A percentile compares a stretch with the other conserved stretches of the same genome.
phyloP scores from a whole-genome alignment of 1,140 invertebrate genomes.

The Globodera ellingtonae region DNA sequence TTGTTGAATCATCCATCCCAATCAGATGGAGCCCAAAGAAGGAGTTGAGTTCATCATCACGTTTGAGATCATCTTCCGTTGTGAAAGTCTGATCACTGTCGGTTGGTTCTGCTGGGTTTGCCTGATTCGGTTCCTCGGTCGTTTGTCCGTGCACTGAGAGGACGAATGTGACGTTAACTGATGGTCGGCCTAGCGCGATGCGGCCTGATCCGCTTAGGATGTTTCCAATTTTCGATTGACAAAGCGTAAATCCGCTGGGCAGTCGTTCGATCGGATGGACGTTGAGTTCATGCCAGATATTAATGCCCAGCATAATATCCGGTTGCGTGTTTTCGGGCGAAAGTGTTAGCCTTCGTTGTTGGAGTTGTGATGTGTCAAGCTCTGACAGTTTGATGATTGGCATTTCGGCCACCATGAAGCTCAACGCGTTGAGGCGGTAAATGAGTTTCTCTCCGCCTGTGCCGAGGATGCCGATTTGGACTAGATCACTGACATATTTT shows the following conservation, averaged over 20 bases:
- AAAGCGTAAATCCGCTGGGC: constrained; percentile 3
- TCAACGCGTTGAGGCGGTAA: not conserved
- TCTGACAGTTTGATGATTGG: not conserved
- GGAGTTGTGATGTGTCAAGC: not conserved
- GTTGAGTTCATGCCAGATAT: constrained; percentile 1
- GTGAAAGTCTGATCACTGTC: too few species aligned
- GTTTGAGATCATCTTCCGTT: not conserved
- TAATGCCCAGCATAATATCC: constrained; percentile 5
- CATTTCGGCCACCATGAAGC: not conserved
- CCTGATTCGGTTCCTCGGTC: too few species aligned
- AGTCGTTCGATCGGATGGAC: not conserved
- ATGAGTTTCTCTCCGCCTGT: not conserved
- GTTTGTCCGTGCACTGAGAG: too few species aligned
- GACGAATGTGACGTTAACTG: not conserved
- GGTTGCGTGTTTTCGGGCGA: not conserved
- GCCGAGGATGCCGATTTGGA: not conserved
- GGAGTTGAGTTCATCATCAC: not conserved
- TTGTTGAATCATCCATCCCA: not conserved
- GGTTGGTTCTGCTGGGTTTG: too few species aligned
- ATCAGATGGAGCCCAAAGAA: not conserved
- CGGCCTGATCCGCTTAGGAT: too few species aligned
- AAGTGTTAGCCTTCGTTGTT: not conserved
- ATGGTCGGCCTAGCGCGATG: not conserved
- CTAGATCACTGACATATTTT: constrained; percentile 3
- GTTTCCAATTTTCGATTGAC: not conserved